Evolutionary conservation across 2,113 vertebrate species (phyloP), one percentile per base, ranked within the genome.

Genomic region (Mionectes macconnelli): DNA sequence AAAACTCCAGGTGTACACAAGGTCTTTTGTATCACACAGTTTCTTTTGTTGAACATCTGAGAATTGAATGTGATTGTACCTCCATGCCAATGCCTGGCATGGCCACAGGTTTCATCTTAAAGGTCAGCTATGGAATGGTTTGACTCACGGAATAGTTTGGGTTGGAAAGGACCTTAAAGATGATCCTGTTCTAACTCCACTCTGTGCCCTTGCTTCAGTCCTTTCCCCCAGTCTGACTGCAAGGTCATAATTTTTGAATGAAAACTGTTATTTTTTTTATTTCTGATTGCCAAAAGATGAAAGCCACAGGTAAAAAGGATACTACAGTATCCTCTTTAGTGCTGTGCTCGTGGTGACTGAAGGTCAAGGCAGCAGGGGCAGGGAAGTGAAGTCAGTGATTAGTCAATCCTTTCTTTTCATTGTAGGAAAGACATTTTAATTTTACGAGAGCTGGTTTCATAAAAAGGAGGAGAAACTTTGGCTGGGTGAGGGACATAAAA

Each of bases 21-120:
- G 5, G 2, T 64, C 12, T 72, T 40, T 1, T 4, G 21, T 16
- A 11, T 50, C 12, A 4, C 8, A 28, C 2, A 2, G 13, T 16
- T 1, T 28, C 27, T 77, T 24, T 35, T 47, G 31, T 14, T 28
- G 49, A 49, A 12, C 28, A 39, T 59, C 45, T 62, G 52, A 35
- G 55, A 66, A 33, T 49, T 66, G 23, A 12, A 7, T 42, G 16
- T n/a, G 37, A 14, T 20, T 84, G 3, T 67, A 8, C 33, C 63
- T 66, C 83, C 14, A 1, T 14, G 25, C 2, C 42, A 39, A 22
- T 42, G 39, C 18, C 27, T 57, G 80, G 37, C 23, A 50, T 1
- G 1, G 12, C 11, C 42, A 44, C 31, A 24, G n/a, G 18, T n/a
- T 37, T 50, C 28, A n/a, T 42, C 52, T 68, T 31, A n/a, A 60